Conservation (phyloP, 2,797 vertebrate genomes). For the Pterois miles region DNA sequence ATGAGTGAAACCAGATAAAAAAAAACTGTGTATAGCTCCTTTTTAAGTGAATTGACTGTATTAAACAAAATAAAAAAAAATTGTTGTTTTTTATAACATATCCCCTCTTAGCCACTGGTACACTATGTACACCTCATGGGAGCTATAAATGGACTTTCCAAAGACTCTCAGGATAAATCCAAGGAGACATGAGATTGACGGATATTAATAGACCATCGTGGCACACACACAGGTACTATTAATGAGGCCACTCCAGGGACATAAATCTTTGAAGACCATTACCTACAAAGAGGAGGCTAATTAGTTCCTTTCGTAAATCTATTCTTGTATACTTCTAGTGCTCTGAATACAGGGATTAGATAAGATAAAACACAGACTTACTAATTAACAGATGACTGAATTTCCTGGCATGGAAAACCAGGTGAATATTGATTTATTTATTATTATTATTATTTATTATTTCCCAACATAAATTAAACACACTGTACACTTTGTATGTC, state of each 20-base stretch:
- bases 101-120: not conserved
- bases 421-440: not conserved
- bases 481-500: not conserved
- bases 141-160: conserved; percentile 21
- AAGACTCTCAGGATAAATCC: conserved; percentile 39
- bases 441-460: no score
- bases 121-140: conserved; percentile 1
- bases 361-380: conserved; percentile 4
- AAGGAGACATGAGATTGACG: conserved; percentile 28
- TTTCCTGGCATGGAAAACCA: not conserved
- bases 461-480: conserved; percentile 1
- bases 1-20: not conserved
- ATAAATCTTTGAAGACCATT: conserved; percentile 41
- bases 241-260: conserved; percentile 49
- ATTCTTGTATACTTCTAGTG: conserved; percentile 8
- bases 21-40: no score
- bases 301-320: conserved; percentile 46
- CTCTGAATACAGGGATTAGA: conserved; percentile 17
- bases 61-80: conserved; percentile 9
- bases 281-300: conserved; percentile 41
- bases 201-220: conserved; percentile 49
- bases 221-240: conserved; percentile 37
- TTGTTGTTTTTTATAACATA: not conserved
- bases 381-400: conserved; percentile 4
- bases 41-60: not conserved